Conservation (phyloP, 2,113 vertebrate genomes). For the pig (Sus scrofa) region T2T-Sscrofa CM000821.6:77241501-77242000, state of each 20-base stretch:
- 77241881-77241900: not conserved
- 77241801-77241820: not conserved
- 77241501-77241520: not conserved
- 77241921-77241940: not conserved
- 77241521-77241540: not conserved
- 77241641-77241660: rapidly evolving
- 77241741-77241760: not conserved
- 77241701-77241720: not conserved
- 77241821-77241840: not conserved
- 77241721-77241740: not conserved
- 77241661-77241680: not conserved
- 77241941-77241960: not conserved
- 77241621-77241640: not conserved
- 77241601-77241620: not conserved
- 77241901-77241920: not conserved
- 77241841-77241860: not conserved
- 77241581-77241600: not conserved
- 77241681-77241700: not conserved
- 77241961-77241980: not conserved
- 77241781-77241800: not conserved
- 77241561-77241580: not conserved
- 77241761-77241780: not conserved
- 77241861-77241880: not conserved
- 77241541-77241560: not conserved
- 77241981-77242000: no score